These are phyloP conservation scores for Colius striatus DNA, from an alignment of 2,113 vertebrate species.

Conservation along the genomic window DNA sequence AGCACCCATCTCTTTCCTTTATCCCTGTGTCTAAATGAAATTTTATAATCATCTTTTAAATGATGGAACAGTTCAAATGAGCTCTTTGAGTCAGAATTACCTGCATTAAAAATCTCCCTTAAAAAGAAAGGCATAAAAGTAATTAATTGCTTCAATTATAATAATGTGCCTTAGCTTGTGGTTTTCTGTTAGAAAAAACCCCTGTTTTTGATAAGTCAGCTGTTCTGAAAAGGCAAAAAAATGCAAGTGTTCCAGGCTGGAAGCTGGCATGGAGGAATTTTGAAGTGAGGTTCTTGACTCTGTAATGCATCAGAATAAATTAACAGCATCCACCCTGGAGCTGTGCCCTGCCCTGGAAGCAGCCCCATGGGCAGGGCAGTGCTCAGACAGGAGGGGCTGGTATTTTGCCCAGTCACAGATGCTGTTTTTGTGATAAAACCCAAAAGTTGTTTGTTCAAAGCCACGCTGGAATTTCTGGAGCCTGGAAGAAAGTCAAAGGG, in stretches of 20 bases:
- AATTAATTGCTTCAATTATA: slow-evolving; percentile 71
- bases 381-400: neutral
- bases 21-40: slow-evolving; percentile 14
- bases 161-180: slow-evolving; percentile 59
- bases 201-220: slow-evolving; percentile 61
- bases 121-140: slow-evolving; percentile 52
- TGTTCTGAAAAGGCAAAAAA: slow-evolving; percentile 23
- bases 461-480: neutral
- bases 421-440: neutral
- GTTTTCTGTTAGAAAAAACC: slow-evolving; percentile 48
- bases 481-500: neutral
- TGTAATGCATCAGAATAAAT: neutral
- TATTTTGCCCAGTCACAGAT: neutral
- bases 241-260: slow-evolving; percentile 36
- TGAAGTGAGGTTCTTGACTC: neutral
- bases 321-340: slow-evolving; percentile 11
- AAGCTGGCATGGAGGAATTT: neutral
- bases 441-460: neutral
- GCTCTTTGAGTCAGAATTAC: slow-evolving; percentile 51
- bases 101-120: slow-evolving; percentile 49
- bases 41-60: slow-evolving; percentile 44
- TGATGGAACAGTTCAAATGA: slow-evolving; percentile 45
- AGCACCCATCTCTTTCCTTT: neutral
- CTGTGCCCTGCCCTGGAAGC: neutral
- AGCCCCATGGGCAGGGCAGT: neutral